A percentile compares a stretch with the other conserved stretches of the same genome.
Conservation (phyloP, 2,113 vertebrate genomes). For the Myrmecobius fasciatus region DNA sequence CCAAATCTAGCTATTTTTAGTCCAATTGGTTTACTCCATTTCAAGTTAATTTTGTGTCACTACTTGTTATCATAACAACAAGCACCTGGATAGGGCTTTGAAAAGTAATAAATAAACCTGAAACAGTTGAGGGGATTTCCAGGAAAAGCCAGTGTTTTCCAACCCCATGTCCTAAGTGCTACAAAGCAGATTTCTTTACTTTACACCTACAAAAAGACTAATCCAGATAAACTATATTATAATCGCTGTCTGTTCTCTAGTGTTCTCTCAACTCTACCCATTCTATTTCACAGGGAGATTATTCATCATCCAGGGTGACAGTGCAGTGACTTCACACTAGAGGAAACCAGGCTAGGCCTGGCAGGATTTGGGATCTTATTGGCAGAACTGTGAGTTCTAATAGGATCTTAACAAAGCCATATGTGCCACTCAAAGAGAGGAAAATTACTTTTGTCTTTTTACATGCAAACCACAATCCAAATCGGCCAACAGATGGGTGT, state of each 20-base stretch:
- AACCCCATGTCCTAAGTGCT: slow-evolving; percentile 48
- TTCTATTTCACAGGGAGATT: background rate
- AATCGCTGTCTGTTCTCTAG: slow-evolving; percentile 47
- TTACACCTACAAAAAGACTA: slow-evolving; percentile 50
- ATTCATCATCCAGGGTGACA: background rate
- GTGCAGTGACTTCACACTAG: slow-evolving; percentile 2
- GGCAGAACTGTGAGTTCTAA: slow-evolving; percentile 43
- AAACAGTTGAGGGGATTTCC: slow-evolving; percentile 62
- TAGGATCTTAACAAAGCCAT: slow-evolving; percentile 47
- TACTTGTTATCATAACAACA: slow-evolving; percentile 78
- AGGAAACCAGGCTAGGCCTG: slow-evolving; percentile 46
- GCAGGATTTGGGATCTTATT: slow-evolving; percentile 37
- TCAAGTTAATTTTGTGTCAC: slow-evolving; percentile 72
- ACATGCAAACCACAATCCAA: slow-evolving; percentile 8
- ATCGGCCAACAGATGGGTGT: slow-evolving; percentile 17
- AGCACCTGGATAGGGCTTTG: slow-evolving; percentile 72
- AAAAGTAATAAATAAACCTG: slow-evolving; percentile 70
- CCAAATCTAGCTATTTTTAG: slow-evolving; percentile 74
- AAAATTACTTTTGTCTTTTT: slow-evolving; percentile 16
- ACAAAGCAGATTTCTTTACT: slow-evolving; percentile 67
- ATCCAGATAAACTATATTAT: slow-evolving; percentile 63
- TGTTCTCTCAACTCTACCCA: slow-evolving; percentile 15
- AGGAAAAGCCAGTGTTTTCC: slow-evolving; percentile 61
- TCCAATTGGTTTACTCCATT: slow-evolving; percentile 70
- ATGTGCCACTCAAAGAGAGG: slow-evolving; percentile 30